phyloP scores from a whole-genome alignment of 2,888 invertebrate genomes.

The Eristalis intricaria region DNA sequence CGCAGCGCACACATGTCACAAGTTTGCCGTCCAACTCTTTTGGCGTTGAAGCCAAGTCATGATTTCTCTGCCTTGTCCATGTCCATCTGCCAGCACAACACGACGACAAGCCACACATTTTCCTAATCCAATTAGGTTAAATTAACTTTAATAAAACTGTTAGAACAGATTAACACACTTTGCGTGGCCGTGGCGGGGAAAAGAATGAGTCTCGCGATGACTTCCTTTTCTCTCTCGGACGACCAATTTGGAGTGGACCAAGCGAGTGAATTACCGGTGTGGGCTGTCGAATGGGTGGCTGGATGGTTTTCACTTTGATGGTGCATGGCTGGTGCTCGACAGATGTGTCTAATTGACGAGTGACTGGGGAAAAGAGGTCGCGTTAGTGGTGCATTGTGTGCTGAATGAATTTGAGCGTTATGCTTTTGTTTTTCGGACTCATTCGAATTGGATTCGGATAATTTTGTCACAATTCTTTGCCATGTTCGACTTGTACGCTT shows the following conservation, averaged over 20 bases:
- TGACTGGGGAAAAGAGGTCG: not conserved
- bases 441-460: not conserved
- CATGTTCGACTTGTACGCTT: no score
- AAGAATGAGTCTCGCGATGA: not conserved
- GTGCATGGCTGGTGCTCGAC: not conserved
- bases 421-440: not conserved
- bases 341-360: not conserved
- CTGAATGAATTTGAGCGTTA: not conserved
- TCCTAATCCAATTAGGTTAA: conserved; percentile 34
- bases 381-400: not conserved
- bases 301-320: not conserved
- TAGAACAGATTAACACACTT: conserved; percentile 31
- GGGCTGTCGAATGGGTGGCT: not conserved
- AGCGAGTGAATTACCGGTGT: not conserved
- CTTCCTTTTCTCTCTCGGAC: not conserved
- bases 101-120: conserved; percentile 6
- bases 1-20: not conserved
- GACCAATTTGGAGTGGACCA: not conserved
- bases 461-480: no score
- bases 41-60: not conserved
- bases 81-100: not conserved
- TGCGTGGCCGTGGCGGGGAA: not conserved
- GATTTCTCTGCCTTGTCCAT: not conserved
- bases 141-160: conserved; percentile 33
- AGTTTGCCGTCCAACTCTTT: conserved; percentile 25